Base-by-base conservation (phyloP, 2,797 vertebrate genomes). In the Sebastolobus altivelis region DNA sequence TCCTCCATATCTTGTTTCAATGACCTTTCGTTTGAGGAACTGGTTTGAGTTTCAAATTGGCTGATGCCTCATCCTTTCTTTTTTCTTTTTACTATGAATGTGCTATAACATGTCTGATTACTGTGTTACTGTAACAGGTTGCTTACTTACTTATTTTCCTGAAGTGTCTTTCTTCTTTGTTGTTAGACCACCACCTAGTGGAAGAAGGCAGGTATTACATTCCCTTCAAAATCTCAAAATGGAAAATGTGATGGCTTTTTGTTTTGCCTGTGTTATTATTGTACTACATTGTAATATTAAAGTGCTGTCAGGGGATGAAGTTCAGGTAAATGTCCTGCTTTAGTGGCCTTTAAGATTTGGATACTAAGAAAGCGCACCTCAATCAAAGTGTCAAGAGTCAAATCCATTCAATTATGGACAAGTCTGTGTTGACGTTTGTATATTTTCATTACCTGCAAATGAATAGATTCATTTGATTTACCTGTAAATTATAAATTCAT, bases 121-220 rank as follows among this genome's bases (percentile, higher is more conserved):
- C 25, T 10, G 52, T 20, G 16, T 37, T 14, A 38, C 33, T 65
- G 9, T 33, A 59, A 49, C 54, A 54, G 8, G 31, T 46, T 68
- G 14, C 14, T 56, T 3, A 16, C 16, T 59, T 8, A 55, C 27
- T 8, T 8, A 16, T 31, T 29, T 70, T 70, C 31, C 27, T 63
- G 1, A 25, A 14, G 6, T 27, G 4, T 25, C 6, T 66, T 43
- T 74, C 3, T 71, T 85, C 27, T 56, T 27, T 82, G 63, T 52
- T 33, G 22, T 86, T 72, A 86, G 76, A 87, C n/a, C 71, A 68
- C 88, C 88, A 92, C 70, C 94, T 93, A 82, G 89, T 90, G 94
- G 90, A 78, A 5, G 0, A 76, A 75, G 14, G 4, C 2, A 46
- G 61, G 22, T n/a, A 88, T 80, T 88, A 46, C 33, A 27, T 8